Percentiles rank a stretch among this genome's conserved stretches.
These are phyloP conservation scores for Torymus aiolomorphi DNA, from an alignment of 2,888 invertebrate species.

Conservation along the genomic window DNA sequence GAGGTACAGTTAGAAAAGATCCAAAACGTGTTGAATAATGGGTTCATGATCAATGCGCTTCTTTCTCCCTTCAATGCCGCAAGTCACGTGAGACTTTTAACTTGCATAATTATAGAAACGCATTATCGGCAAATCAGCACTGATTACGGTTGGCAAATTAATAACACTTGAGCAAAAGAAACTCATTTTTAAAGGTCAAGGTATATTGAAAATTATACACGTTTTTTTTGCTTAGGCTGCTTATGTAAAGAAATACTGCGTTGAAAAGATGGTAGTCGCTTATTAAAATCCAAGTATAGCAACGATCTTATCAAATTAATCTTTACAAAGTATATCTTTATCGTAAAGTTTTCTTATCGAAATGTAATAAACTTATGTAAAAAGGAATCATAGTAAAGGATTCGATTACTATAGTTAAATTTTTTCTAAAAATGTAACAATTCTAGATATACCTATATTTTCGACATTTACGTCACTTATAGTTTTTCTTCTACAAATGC, in stretches of 20 bases:
- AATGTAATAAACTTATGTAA: conserved; percentile 11
- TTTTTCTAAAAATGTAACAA: conserved; percentile 41
- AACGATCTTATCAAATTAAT: too few relatives aligned
- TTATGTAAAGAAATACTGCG: conserved; percentile 26
- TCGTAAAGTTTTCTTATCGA: neutral
- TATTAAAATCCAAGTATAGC: neutral
- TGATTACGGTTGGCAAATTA: neutral
- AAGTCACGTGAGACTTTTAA: conserved; percentile 9
- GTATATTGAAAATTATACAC: conserved; percentile 2
- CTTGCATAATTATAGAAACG: conserved; percentile 29
- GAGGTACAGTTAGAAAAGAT: conserved; percentile 3
- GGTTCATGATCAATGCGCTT: neutral
- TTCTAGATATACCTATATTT: conserved; percentile 32
- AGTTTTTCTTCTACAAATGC: conserved; percentile 42
- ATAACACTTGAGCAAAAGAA: conserved; percentile 1
- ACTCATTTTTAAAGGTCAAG: conserved; percentile 30
- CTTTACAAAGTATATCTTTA: too few relatives aligned
- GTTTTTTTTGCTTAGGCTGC: neutral
- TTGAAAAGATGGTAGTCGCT: conserved; percentile 10
- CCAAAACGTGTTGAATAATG: neutral
- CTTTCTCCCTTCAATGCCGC: neutral
- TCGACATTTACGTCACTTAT: conserved; percentile 38
- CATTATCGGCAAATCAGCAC: conserved; percentile 12
- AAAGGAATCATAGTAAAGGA: conserved; percentile 7
- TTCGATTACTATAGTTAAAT: conserved; percentile 20